Evolutionary conservation across 2,888 invertebrate genomes (phyloP).

Genomic region (Poecilus cupreus): DNA sequence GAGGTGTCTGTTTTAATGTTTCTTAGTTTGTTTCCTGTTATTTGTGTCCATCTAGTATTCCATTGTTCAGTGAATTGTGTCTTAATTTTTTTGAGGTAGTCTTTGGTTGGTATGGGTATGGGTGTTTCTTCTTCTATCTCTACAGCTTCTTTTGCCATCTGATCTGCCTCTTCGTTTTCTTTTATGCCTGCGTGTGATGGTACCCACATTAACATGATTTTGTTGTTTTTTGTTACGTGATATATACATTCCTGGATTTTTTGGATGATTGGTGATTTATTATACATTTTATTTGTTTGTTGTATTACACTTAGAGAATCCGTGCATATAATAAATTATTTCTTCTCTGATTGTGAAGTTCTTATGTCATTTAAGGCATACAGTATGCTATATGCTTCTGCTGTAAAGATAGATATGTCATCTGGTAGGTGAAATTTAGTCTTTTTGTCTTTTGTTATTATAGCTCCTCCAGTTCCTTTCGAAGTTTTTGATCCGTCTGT

Average conservation of each 20-base stretch:
- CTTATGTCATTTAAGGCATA: background rate
- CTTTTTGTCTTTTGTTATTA: background rate
- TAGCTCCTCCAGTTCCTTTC: background rate
- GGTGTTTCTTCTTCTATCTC: background rate
- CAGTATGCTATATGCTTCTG: background rate
- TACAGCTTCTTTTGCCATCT: background rate
- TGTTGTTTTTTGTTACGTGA: background rate
- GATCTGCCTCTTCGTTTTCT: background rate
- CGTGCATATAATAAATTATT: background rate
- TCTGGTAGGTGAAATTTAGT: background rate
- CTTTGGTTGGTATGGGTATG: background rate
- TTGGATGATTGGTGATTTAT: background rate
- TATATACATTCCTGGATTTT: background rate
- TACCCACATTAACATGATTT: background rate
- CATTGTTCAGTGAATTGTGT: too few relatives aligned
- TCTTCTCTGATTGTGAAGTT: background rate
- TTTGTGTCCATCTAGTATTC: too few relatives aligned
- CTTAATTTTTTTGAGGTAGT: background rate
- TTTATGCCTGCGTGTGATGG: background rate
- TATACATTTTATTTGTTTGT: background rate
- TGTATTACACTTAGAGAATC: background rate
- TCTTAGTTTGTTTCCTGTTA: too few relatives aligned
- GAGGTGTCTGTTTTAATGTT: too few relatives aligned
- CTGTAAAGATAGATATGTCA: background rate
- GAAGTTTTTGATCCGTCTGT: background rate